Conservation (phyloP, 2,797 vertebrate genomes). For the Ctenopoma multispine region DNA sequence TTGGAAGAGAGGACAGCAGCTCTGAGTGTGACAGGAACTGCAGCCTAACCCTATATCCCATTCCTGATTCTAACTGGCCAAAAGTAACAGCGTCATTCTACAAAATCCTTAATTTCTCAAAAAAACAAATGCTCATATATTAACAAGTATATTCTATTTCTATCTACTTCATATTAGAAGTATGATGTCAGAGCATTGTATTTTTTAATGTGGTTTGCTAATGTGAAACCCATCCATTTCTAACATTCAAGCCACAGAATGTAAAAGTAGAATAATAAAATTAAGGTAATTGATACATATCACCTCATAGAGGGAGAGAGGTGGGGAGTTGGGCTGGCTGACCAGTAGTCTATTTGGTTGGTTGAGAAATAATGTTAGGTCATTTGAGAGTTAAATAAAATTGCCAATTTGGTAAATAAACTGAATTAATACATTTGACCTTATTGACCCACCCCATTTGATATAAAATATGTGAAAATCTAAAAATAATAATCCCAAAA, state of each 20-base stretch:
- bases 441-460: conserved; percentile 45
- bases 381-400: conserved; percentile 37
- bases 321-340: conserved; percentile 69
- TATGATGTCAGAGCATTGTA: conserved; percentile 61
- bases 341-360: conserved; percentile 40
- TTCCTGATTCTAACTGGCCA: conserved; percentile 53
- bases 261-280: conserved; percentile 43
- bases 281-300: conserved; percentile 40
- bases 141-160: conserved; percentile 24
- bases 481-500: conserved; percentile 43
- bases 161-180: conserved; percentile 48
- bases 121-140: conserved; percentile 17
- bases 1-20: conserved; percentile 69
- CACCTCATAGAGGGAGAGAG: conserved; percentile 65
- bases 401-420: conserved; percentile 53
- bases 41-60: conserved; percentile 59
- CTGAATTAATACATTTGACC: conserved; percentile 19
- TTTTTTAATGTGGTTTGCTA: conserved; percentile 56
- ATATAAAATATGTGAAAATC: conserved; percentile 38
- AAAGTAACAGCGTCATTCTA: conserved; percentile 26
- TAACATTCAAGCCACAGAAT: conserved; percentile 68
- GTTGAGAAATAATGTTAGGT: conserved; percentile 36
- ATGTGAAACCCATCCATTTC: conserved; percentile 67
- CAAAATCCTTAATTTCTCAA: conserved; percentile 15
- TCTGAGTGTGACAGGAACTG: conserved; percentile 74